Conservation (phyloP, 2,888 invertebrate species). For the Lasioglossum lativentre region DNA sequence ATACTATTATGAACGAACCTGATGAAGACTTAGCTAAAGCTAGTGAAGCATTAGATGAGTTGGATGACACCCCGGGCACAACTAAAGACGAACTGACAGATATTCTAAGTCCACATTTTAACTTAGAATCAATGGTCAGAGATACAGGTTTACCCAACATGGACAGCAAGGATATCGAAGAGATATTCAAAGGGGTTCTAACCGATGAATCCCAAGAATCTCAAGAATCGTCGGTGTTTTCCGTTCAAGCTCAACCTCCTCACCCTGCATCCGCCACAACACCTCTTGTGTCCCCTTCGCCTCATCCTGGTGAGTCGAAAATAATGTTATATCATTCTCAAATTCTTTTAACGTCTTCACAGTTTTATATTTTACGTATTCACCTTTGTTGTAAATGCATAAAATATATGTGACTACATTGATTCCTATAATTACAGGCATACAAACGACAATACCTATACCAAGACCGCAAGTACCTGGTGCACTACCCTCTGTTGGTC, state of each 20-base stretch:
- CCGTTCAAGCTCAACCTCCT: constrained; percentile 79
- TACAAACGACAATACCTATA: constrained; percentile 73
- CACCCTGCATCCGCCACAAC: constrained; percentile 79
- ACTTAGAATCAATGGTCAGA: constrained; percentile 90
- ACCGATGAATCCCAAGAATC: constrained; percentile 94
- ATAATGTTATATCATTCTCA: too few relatives aligned
- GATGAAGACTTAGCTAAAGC: constrained; percentile 86
- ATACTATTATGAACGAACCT: constrained; percentile 89
- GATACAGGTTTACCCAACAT: constrained; percentile 91
- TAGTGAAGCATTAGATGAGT: constrained; percentile 85
- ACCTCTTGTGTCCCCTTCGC: constrained; percentile 83
- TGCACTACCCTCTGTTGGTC: constrained; percentile 85
- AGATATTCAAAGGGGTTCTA: constrained; percentile 95
- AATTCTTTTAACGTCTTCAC: too few relatives aligned
- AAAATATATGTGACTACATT: too few relatives aligned
- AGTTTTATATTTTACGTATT: too few relatives aligned
- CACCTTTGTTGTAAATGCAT: too few relatives aligned
- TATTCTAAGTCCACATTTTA: constrained; percentile 89
- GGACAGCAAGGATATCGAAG: constrained; percentile 96
- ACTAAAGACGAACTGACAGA: constrained; percentile 90
- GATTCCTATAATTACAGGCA: constrained; percentile 49
- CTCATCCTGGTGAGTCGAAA: constrained; percentile 78
- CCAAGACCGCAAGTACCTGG: constrained; percentile 84
- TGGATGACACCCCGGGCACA: constrained; percentile 85
- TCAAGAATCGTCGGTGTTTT: constrained; percentile 89